Base-by-base conservation (phyloP, 2,113 vertebrate species). In the Aptenodytes forsteri region DNA sequence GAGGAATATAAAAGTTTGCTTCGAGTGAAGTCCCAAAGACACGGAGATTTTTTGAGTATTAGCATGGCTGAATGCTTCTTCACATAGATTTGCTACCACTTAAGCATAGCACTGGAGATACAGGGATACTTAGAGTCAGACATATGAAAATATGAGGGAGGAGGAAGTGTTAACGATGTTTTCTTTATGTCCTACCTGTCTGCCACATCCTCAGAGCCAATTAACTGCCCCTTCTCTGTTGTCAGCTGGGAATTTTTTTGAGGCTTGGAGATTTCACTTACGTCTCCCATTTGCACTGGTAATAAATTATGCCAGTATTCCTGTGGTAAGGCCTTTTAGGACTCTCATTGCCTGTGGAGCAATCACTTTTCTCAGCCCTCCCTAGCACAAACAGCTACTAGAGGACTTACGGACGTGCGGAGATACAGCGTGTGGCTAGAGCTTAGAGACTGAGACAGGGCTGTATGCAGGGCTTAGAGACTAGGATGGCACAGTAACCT, bases 321-420 rank as follows among this genome's bases (percentile, higher is more conserved):
- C 67, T 54, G 29, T 32, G n/a, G 13, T 34, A 54, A 76, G 18
- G 26, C 27, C 47, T 50, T 76, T 36, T 47, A 49, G 42, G 16
- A 40, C 19, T 40, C 15, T 17, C 16, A 4, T 13, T 40, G 10
- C 12, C 25, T 42, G 18, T 11, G 23, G 27, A 83, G 3, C 13
- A 70, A 77, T 16, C 66, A 22, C 9, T 87, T 92, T 69, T 54
- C n/a, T 55, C 64, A 49, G 30, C 18, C 55, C 55, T 52, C 29
- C 13, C 47, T 47, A 56, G 47, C 13, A 20, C 17, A 27, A 26
- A 56, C 3, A 25, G 18, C 42, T 54, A 20, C n/a, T 15, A 50
- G 40, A 64, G 16, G n/a, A 44, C 29, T 47, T 62, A n/a, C 0
- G 13, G n/a, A 44, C 29, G 40, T 62, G 32, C 0, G 6, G 49